Evolutionary conservation across 1,140 invertebrate species (phyloP).

Genomic region (Drosophila triauraria): DNA sequence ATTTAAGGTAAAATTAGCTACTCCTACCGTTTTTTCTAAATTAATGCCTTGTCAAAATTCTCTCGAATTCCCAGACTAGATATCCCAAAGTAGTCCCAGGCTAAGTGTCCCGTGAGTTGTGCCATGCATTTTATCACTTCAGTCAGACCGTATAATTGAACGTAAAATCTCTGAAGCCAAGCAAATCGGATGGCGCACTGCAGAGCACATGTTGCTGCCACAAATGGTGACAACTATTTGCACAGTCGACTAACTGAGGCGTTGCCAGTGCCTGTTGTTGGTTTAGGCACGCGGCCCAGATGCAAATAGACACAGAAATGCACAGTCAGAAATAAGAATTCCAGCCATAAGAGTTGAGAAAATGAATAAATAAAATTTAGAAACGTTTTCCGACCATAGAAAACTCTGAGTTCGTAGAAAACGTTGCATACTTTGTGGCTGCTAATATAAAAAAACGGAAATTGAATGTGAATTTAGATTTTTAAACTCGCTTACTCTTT

Average conservation of each 20-base stretch:
- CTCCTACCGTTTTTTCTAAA: neutral
- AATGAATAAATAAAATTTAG: neutral
- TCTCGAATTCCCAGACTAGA: conserved; percentile 2
- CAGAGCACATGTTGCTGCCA: conserved; percentile 46
- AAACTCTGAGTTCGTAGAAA: neutral
- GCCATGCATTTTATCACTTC: conserved; percentile 80
- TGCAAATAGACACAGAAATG: conserved; percentile 1
- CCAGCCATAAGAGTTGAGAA: neutral
- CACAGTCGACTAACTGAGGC: conserved; percentile 65
- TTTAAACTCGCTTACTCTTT: neutral
- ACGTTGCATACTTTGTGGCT: neutral
- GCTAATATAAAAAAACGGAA: too few species aligned
- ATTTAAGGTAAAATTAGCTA: neutral
- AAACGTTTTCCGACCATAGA: neutral
- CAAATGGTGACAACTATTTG: conserved; percentile 80
- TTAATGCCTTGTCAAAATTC: conserved; percentile 2
- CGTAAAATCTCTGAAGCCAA: conserved; percentile 73
- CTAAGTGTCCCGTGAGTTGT: conserved; percentile 35
- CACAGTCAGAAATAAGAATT: conserved; percentile 5
- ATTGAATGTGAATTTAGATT: neutral
- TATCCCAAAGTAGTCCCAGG: neutral
- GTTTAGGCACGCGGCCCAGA: conserved; percentile 54
- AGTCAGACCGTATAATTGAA: conserved; percentile 82
- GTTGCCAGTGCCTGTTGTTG: conserved; percentile 47
- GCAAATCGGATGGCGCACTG: conserved; percentile 40